Conservation (phyloP, 30 jellyfish, hydroid and myxozoan genomes). For the Phacellophora camtschatica region DNA sequence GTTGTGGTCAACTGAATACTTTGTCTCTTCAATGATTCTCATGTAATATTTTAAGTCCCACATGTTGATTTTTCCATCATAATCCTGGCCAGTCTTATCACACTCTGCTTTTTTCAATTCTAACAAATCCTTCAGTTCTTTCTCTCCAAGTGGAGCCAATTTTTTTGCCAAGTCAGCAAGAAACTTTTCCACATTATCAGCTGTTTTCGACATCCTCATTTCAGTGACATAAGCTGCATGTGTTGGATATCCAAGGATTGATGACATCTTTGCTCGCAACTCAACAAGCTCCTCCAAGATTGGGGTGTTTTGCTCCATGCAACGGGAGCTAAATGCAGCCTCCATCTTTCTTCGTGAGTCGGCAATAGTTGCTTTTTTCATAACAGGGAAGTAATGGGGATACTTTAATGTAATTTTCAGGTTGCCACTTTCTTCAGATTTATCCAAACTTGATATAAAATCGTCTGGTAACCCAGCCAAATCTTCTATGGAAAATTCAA, state of each 20-base stretch:
- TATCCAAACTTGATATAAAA: conserved; percentile 67
- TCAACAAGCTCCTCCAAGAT: conserved; percentile 81
- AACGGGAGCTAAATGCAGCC: conserved; percentile 75
- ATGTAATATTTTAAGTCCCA: conserved; percentile 88
- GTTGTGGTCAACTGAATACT: conserved; percentile 84
- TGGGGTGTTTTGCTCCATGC: conserved; percentile 85
- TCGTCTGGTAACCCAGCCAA: conserved; percentile 78
- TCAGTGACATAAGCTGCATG: conserved; percentile 92
- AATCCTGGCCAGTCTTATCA: conserved; percentile 50
- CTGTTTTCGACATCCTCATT: conserved; percentile 94
- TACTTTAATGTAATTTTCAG: conserved; percentile 75
- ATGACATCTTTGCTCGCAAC: conserved; percentile 72
- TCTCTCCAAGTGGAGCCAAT: conserved; percentile 68
- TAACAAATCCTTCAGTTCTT: conserved; percentile 60
- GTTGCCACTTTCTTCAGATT: conserved; percentile 76
- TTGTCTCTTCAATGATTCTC: conserved; percentile 77
- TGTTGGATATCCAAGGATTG: conserved; percentile 75
- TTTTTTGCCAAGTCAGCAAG: conserved; percentile 68
- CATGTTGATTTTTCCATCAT: conserved; percentile 76
- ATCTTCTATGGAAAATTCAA: conserved; percentile 74
- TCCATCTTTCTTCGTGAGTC: conserved; percentile 76
- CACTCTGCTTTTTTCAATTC: conserved; percentile 77
- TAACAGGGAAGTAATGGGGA: conserved; percentile 86
- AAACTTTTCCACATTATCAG: conserved; percentile 72
- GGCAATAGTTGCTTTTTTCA: conserved; percentile 79